A percentile compares a stretch with the other conserved stretches of the same genome.
Conservation (phyloP, 1,140 invertebrate genomes). For the Lysiphlebus fabarum region DNA sequence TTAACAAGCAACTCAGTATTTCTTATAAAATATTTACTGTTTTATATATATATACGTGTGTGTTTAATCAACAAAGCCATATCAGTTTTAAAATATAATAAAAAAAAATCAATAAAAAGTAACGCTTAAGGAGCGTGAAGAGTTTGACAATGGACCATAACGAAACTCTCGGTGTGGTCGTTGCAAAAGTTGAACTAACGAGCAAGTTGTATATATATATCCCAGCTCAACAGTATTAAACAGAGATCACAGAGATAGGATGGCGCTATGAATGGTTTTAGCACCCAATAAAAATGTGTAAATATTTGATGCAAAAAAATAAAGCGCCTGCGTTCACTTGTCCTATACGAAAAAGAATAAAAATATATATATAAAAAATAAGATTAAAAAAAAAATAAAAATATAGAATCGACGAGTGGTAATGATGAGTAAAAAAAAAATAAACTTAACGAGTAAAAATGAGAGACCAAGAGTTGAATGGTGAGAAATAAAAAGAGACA, state of each 20-base stretch:
- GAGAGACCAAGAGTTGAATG: too few species aligned
- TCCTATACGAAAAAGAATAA: too few species aligned
- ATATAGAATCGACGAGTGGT: neutral
- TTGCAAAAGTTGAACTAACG: slow-evolving; percentile 20
- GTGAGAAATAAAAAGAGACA: too few species aligned
- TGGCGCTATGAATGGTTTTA: slow-evolving; percentile 38
- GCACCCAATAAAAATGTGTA: slow-evolving; percentile 50
- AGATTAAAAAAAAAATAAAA: slow-evolving; percentile 10
- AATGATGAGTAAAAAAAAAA: too few species aligned
- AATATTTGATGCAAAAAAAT: slow-evolving; percentile 44
- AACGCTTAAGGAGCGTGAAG: slow-evolving; percentile 9
- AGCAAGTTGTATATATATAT: slow-evolving; percentile 8
- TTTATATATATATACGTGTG: too few species aligned
- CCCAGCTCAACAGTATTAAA: neutral
- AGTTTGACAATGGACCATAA: slow-evolving; percentile 28
- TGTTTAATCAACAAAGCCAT: too few species aligned
- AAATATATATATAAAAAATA: too few species aligned
- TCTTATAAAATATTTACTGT: too few species aligned
- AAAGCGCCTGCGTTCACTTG: too few species aligned
- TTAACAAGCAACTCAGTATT: too few species aligned
- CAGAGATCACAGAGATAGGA: slow-evolving; percentile 15
- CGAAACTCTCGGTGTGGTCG: slow-evolving; percentile 19
- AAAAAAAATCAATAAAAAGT: neutral
- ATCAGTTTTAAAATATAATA: too few species aligned
- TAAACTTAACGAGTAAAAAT: too few species aligned